These are phyloP conservation scores for Aphis gossypii DNA, from an alignment of 1,140 invertebrate species.

Conservation along the genomic window DNA sequence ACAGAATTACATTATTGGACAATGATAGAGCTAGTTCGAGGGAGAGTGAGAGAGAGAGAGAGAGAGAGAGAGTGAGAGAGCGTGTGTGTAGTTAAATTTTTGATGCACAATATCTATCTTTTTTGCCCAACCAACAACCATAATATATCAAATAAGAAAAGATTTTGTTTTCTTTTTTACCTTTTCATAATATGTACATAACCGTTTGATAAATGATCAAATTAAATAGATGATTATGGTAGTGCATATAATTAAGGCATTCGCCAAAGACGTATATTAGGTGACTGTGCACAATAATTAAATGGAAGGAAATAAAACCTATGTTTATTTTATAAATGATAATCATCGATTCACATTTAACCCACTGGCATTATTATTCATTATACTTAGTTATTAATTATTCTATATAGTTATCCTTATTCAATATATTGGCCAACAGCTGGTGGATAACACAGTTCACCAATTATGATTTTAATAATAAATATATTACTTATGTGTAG, in stretches of 20 bases:
- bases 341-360: slow-evolving; percentile 7
- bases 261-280: not conserved
- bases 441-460: not conserved
- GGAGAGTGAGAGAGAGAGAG: not conserved
- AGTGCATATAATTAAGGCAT: not conserved
- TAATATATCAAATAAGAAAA: not conserved
- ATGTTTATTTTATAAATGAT: not conserved
- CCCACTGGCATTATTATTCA: slow-evolving; percentile 3
- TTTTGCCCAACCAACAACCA: not conserved
- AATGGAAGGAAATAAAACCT: not conserved
- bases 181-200: not conserved
- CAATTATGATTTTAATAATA: not conserved
- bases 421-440: not conserved
- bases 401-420: not conserved
- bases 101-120: not conserved
- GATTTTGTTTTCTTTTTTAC: not conserved
- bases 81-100: not conserved
- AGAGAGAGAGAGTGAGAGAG: not conserved
- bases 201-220: not conserved
- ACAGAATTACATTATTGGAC: not conserved
- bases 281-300: slow-evolving; percentile 15
- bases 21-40: not conserved
- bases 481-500: not conserved
- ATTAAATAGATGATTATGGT: not conserved
- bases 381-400: not conserved